Base-by-base conservation (phyloP, 2,888 invertebrate species). In the Callyntrura guangdongensis region DNA sequence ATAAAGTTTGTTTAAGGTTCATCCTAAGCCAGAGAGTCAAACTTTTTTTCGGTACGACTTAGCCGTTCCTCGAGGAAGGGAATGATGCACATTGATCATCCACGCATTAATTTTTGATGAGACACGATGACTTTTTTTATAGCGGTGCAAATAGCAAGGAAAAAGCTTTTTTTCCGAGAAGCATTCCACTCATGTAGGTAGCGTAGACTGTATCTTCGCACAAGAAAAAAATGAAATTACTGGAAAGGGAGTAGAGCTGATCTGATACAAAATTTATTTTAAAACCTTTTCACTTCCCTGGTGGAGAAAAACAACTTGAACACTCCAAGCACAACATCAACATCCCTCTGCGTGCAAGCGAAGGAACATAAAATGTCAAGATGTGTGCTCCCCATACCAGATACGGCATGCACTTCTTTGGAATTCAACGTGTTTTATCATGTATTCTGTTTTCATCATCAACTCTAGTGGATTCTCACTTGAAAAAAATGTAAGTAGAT, bases 31-130 rank as follows among this genome's bases (percentile, higher is more conserved):
- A 20, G 9, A 22, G 14, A 47, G 47, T 22, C 11, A 84, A 69
- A 85, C 53, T 45, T 82, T 64, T 14, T 27, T 1, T 83, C n/a
- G n/a, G 5, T 20, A 12, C 45, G 5, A 45, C 20, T 49, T 20
- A 61, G 0, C 64, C 47, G 20, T 5, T 64, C 22, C 45, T 79
- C 0, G 79, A 17, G 47, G 47, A 82, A 64, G 45, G 82, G 82
- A 61, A 61, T 45, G 82, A 64, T 82, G 69, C 86, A 87, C 86
- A 87, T 87, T 91, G 87, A 87, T 91, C 91, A 91, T 91, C 86
- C 91, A 91, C 87, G 87, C 91, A 91, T 91, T 87, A 91, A 91
- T 91, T 91, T 91, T 91, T 91, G 91, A 91, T 91, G 91, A 91
- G 91, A 91, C 59, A 25, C 64, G 74, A 82, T 86, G 86, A 90